Conservation (phyloP, 2,113 vertebrate genomes). For the Naja naja region DNA sequence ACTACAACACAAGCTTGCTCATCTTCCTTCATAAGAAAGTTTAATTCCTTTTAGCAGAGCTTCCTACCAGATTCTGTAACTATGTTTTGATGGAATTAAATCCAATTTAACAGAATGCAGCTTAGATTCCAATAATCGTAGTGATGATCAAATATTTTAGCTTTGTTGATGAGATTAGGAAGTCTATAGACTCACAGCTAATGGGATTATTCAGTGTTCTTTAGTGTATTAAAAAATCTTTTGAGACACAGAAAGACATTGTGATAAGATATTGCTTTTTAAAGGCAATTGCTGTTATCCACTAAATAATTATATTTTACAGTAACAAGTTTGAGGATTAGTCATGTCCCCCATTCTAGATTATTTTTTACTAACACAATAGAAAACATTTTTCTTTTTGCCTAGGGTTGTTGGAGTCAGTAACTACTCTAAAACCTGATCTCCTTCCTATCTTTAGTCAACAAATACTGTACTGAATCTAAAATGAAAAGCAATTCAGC, state of each 20-base stretch:
- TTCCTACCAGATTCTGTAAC: background rate
- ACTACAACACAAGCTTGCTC: background rate
- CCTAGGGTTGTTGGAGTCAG: background rate
- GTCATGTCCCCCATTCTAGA: background rate
- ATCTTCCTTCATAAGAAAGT: background rate
- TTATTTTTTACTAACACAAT: background rate
- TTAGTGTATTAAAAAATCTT: background rate
- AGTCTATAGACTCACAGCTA: background rate
- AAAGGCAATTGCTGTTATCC: background rate
- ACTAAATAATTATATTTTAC: background rate
- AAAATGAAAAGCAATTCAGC: background rate
- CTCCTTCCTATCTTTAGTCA: background rate
- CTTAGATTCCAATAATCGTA: background rate
- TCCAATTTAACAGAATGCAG: background rate
- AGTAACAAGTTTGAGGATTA: background rate
- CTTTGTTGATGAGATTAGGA: background rate
- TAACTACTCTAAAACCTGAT: background rate
- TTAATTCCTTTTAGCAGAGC: background rate
- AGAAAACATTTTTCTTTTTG: background rate
- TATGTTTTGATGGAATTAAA: background rate
- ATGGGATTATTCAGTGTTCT: background rate
- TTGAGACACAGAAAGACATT: background rate
- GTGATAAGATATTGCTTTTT: background rate
- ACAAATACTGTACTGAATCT: background rate
- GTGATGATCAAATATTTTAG: background rate